These are phyloP conservation scores for Therioaphis trifolii DNA, from an alignment of 2,888 invertebrate species.

Conservation along the genomic window DNA sequence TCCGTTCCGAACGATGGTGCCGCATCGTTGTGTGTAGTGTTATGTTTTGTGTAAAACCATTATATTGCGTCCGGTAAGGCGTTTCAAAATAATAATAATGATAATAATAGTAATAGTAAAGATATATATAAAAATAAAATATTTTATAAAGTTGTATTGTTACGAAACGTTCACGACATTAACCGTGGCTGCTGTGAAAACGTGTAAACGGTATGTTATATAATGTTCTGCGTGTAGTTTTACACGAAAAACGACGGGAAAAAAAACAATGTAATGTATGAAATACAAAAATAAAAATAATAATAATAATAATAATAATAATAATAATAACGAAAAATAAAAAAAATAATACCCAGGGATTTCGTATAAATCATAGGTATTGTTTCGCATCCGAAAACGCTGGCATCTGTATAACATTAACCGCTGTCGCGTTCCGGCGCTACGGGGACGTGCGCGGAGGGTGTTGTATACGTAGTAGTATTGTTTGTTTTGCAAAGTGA, in stretches of 20 bases:
- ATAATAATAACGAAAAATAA: background rate
- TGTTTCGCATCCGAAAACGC: conserved; percentile 23
- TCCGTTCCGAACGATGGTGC: too few species aligned
- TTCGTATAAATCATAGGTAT: conserved; percentile 33
- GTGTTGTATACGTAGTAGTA: background rate
- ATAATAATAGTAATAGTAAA: too few species aligned
- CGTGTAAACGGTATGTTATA: background rate
- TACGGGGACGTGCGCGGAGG: too few species aligned
- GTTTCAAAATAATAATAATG: too few species aligned
- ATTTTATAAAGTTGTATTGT: too few species aligned
- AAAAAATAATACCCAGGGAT: background rate
- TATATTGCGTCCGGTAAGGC: too few species aligned
- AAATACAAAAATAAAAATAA: background rate
- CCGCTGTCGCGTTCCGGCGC: background rate
- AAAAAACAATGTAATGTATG: conserved; percentile 15
- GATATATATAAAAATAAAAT: too few species aligned
- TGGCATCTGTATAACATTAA: conserved; percentile 5
- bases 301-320: background rate
- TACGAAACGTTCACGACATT: background rate
- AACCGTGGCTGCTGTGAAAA: background rate
- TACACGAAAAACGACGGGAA: background rate
- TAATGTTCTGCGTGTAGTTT: background rate
- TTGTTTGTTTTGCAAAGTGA: conserved; percentile 18
- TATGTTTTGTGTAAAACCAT: too few species aligned
- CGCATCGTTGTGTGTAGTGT: too few species aligned